Conservation (phyloP, 2,888 invertebrate species). For the Lamellibrachia satsuma region DNA sequence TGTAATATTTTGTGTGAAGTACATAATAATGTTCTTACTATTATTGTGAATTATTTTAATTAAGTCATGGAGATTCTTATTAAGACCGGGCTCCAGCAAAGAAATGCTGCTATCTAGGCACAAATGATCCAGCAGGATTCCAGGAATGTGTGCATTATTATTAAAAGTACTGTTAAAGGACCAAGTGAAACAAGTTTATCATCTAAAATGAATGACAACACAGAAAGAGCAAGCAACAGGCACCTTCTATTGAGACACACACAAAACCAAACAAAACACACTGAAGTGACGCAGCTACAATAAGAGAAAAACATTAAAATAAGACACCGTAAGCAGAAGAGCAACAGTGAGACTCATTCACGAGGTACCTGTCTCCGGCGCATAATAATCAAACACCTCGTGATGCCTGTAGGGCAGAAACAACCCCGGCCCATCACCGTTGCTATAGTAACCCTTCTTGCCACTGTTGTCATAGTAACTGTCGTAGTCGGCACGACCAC, state of each 20-base stretch:
- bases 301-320: neutral
- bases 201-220: neutral
- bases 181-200: neutral
- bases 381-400: neutral
- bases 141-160: neutral
- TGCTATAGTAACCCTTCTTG: conserved; percentile 12
- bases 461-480: conserved; percentile 10
- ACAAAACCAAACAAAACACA: neutral
- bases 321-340: neutral
- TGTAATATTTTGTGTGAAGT: neutral
- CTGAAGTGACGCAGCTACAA: neutral
- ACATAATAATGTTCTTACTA: neutral
- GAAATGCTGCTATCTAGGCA: neutral
- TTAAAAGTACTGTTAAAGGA: neutral
- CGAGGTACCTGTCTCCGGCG: neutral
- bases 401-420: conserved; percentile 4
- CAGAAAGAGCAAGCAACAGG: neutral
- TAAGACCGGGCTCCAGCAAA: too few relatives aligned
- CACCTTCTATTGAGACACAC: neutral
- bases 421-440: neutral
- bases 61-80: too few relatives aligned
- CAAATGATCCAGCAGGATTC: neutral
- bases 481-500: neutral
- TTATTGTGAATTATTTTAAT: neutral
- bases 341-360: neutral